Conservation (phyloP, 2,888 invertebrate genomes). For the Shargacucullia verbasci region DNA sequence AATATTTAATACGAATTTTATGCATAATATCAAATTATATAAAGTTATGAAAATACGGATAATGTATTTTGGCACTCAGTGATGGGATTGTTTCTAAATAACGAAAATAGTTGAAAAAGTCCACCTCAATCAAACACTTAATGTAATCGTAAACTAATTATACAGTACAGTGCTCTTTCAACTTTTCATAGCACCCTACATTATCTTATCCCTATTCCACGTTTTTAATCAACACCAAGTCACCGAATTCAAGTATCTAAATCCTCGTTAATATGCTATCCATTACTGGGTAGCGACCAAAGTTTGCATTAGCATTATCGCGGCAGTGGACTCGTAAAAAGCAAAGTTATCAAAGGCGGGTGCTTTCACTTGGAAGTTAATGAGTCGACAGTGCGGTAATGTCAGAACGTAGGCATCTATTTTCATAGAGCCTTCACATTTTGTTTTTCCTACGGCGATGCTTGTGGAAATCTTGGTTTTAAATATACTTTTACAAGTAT, state of each 20-base stretch:
- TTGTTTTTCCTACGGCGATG: constrained; percentile 13
- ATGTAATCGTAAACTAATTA: constrained; percentile 21
- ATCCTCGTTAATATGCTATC: constrained; percentile 56
- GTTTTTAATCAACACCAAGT: constrained; percentile 49
- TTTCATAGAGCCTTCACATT: constrained; percentile 41
- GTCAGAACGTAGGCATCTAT: constrained; percentile 62
- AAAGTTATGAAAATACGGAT: too few species aligned
- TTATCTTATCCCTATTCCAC: constrained; percentile 40
- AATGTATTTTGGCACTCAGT: too few species aligned
- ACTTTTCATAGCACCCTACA: constrained; percentile 20
- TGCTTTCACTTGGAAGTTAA: constrained; percentile 78
- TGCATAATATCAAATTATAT: too few species aligned
- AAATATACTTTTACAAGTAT: too few species aligned
- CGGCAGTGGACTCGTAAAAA: constrained; percentile 71
- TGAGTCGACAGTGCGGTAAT: constrained; percentile 79
- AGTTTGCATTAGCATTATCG: constrained; percentile 62
- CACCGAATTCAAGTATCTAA: constrained; percentile 47
- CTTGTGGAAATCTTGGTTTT: constrained; percentile 11
- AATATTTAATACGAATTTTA: too few species aligned
- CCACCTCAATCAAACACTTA: too few species aligned
- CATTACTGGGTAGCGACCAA: constrained; percentile 48
- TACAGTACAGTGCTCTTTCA: constrained; percentile 21
- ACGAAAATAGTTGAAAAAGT: not conserved
- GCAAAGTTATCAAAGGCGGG: constrained; percentile 77
- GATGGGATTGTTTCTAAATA: too few species aligned